Base-by-base conservation (phyloP, 2,888 invertebrate genomes). In the Limulus polyphemus region DNA sequence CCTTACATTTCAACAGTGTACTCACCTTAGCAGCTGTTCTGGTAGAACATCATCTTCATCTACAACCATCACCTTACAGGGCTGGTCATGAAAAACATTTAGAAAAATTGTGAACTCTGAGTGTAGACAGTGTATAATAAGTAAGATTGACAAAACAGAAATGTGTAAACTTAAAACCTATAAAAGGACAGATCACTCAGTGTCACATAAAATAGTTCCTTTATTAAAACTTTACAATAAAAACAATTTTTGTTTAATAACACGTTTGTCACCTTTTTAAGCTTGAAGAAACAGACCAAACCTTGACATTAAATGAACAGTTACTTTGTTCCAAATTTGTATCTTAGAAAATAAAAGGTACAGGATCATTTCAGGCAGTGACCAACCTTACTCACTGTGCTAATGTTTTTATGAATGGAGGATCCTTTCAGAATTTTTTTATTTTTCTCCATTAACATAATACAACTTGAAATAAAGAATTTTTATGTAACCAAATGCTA, bases 241-340 rank as follows among this genome's bases (percentile, higher is more conserved):
- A 14, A 16, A 48, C 54, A 54, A 32, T 7, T 32, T 32, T 32
- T 32, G 32, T 32, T 32, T 32, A 7, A 32, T 32, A 32, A 5
- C 57, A 46, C n/a, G n/a, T 11, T 51, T 49, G 61, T 61, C 49
- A 48, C 52, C 47, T 57, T 11, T 52, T 62, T 61, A 14, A 59
- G 50, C 55, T 61, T 47, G 46, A 61, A 61, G 47, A n/a, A 46
- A 63, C 16, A 7, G 10, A 50, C n/a, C n/a, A n/a, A 50, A 50
- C 13, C 4, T 14, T 5, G 4, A 50, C 7, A 50, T n/a, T n/a
- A 1, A n/a, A n/a, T n/a, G n/a, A n/a, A 50, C 14, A 14, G 4
- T n/a, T 14, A 2, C 10, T 50, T 3, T 50, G 50, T 50, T 50
- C 3, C 13, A 50, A 50, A 9, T 50, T 14, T 14, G 47, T 9